A percentile compares a stretch with the other conserved stretches of the same genome.
Conservation (phyloP, 2,888 invertebrate species). For the Dascillus cervinus region DNA sequence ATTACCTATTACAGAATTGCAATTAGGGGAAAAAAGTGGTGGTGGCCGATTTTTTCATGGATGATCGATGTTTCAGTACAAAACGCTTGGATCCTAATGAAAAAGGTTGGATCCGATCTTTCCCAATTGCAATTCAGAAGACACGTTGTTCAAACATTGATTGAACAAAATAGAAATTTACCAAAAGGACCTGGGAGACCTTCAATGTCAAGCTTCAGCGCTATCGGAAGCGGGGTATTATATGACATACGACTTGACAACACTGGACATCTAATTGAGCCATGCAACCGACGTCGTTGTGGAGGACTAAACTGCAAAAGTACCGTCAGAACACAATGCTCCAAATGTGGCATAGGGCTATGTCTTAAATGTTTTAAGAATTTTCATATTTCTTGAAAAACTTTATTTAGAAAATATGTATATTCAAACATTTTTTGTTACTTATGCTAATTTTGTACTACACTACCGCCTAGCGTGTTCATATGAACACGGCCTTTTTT, state of each 20-base stretch:
- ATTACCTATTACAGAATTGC: slow-evolving; percentile 8
- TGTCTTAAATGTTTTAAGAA: neutral
- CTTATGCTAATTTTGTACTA: neutral
- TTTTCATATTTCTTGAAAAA: neutral
- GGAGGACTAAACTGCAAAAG: neutral
- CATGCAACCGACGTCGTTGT: slow-evolving; percentile 1
- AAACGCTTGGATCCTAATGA: slow-evolving; percentile 1
- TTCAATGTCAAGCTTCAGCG: neutral
- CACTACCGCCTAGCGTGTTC: slow-evolving; percentile 1
- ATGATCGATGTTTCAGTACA: slow-evolving; percentile 1
- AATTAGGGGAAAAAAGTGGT: slow-evolving; percentile 1
- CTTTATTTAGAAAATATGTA: neutral
- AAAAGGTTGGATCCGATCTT: neutral
- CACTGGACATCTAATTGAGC: slow-evolving; percentile 1
- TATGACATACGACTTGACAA: slow-evolving; percentile 1
- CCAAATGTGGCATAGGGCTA: slow-evolving; percentile 7
- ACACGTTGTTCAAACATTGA: slow-evolving; percentile 1
- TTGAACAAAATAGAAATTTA: neutral
- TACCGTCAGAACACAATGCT: slow-evolving; percentile 4
- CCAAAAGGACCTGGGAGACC: neutral
- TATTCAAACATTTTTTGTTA: neutral
- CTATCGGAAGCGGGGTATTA: neutral
- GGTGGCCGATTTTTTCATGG: slow-evolving; percentile 1
- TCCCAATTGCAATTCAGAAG: slow-evolving; percentile 1
- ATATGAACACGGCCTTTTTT: slow-evolving; percentile 1